A percentile compares a stretch with the other conserved stretches of the same genome.
Evolutionary conservation across 2,888 invertebrate species (phyloP).

Genomic region (Glaucopsyche alexis): DNA sequence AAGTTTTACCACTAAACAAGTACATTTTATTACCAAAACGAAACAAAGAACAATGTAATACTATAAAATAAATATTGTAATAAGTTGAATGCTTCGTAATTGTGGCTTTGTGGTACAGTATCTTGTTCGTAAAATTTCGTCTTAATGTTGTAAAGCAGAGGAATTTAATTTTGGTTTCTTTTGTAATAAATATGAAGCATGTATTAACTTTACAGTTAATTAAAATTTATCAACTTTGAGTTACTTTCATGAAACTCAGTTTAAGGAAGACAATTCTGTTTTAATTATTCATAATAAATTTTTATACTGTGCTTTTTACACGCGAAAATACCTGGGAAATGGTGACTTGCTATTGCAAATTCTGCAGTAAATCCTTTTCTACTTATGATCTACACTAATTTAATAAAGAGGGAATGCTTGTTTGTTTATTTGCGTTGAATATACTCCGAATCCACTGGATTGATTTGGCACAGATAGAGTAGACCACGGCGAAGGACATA

Average conservation of each 20-base stretch:
- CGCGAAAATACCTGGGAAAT: no score
- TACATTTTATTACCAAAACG: conserved; percentile 18
- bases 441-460: no score
- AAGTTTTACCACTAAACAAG: background rate
- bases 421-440: no score
- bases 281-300: background rate
- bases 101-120: background rate
- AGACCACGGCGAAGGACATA: no score
- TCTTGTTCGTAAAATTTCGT: background rate
- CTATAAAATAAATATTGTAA: conserved; percentile 44
- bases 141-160: background rate
- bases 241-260: background rate
- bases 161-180: background rate
- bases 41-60: conserved; percentile 36
- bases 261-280: background rate
- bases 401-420: no score
- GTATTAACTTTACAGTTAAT: background rate
- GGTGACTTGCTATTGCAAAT: no score
- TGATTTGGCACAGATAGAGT: no score
- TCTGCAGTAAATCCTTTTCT: no score
- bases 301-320: background rate
- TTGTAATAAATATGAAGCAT: background rate
- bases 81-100: conserved; percentile 42
- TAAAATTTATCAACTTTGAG: background rate
- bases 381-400: no score